phyloP scores from a whole-genome alignment of 2,113 vertebrate species.

The Taxidea taxus region DNA sequence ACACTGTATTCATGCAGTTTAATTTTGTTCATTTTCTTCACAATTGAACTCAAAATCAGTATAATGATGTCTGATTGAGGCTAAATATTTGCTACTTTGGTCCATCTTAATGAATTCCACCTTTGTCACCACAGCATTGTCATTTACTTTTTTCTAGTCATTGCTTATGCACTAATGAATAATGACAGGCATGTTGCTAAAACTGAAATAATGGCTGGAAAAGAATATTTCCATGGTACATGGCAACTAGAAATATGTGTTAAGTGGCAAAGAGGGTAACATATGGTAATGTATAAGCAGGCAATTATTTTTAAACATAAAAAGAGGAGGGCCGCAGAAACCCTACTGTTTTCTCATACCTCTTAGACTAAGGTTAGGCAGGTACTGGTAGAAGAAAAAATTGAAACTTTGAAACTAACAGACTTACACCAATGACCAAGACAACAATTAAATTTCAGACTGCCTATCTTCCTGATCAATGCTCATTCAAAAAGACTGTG shows the following conservation, averaged over 20 bases:
- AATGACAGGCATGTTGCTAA: neutral
- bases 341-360: neutral
- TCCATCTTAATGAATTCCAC: neutral
- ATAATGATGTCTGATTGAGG: neutral
- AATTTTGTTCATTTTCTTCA: constrained; percentile 8
- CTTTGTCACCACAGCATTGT: neutral
- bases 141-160: neutral
- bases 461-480: neutral
- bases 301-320: neutral
- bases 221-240: neutral
- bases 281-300: neutral
- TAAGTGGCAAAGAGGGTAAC: neutral
- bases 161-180: neutral
- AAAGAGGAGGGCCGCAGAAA: neutral
- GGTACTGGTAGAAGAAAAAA: neutral
- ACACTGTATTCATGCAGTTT: neutral
- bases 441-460: neutral
- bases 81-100: neutral
- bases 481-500: neutral
- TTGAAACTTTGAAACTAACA: neutral
- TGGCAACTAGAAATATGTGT: neutral
- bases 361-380: neutral
- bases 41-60: constrained; percentile 3
- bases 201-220: neutral
- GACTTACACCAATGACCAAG: neutral